Conservation (phyloP, 2,113 vertebrate genomes). For the Malurus alboscapulatus region DNA sequence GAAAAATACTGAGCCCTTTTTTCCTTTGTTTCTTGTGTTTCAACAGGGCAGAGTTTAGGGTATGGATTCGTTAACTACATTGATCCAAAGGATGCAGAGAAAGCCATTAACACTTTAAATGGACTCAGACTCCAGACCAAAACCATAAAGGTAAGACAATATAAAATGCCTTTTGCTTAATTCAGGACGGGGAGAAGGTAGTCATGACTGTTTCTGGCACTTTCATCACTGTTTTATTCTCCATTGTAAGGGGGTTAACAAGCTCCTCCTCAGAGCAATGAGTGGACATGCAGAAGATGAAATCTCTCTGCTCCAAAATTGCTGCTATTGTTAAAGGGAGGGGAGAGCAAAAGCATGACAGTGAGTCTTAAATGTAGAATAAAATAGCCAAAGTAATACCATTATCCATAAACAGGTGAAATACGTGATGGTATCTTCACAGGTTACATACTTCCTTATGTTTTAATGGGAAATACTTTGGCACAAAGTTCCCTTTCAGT, state of each 20-base stretch:
- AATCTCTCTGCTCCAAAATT: background rate
- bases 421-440: rapidly evolving
- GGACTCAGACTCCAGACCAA: conserved; percentile 99
- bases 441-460: background rate
- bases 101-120: conserved; percentile 99
- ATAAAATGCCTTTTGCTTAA: background rate
- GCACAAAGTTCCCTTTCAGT: background rate
- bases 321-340: background rate
- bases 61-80: conserved; percentile 99
- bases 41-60: conserved; percentile 97
- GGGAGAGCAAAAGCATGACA: background rate
- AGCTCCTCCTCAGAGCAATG: background rate
- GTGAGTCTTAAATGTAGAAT: background rate
- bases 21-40: conserved; percentile 66
- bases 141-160: conserved; percentile 97
- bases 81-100: conserved; percentile 99
- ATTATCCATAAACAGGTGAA: background rate
- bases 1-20: conserved; percentile 64
- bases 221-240: background rate
- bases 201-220: background rate
- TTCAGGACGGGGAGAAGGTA: background rate
- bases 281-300: background rate
- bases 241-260: background rate
- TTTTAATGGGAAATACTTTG: background rate
- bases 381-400: background rate